phyloP scores from a whole-genome alignment of 1,140 invertebrate genomes.

The Meloidogyne chitwoodi region DNA sequence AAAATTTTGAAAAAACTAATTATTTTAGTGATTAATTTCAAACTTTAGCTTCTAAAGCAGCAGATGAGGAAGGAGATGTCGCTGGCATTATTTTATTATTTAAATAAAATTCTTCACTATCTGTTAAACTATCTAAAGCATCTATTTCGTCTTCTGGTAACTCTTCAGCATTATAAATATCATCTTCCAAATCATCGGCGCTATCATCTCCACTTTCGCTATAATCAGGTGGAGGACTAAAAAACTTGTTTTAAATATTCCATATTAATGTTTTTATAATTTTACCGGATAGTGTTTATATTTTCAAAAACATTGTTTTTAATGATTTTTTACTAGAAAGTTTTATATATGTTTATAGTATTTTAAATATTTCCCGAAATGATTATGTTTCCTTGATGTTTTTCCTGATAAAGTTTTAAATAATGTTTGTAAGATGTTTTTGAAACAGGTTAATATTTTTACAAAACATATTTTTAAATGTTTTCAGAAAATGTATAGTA shows the following conservation, averaged over 20 bases:
- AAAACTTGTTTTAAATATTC: not conserved
- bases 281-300: too few species aligned
- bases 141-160: not conserved
- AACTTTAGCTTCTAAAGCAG: slow-evolving; percentile 16
- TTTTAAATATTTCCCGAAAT: too few species aligned
- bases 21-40: not conserved
- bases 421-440: too few species aligned
- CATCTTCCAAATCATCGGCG: not conserved
- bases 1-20: not conserved
- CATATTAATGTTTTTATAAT: not conserved
- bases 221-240: slow-evolving; percentile 17
- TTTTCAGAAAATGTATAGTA: too few species aligned
- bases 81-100: not conserved
- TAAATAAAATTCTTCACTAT: slow-evolving; percentile 5
- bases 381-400: too few species aligned
- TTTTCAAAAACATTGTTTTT: too few species aligned
- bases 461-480: too few species aligned
- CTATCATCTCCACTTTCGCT: slow-evolving; percentile 12
- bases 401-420: too few species aligned
- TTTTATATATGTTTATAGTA: too few species aligned
- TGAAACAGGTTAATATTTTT: too few species aligned
- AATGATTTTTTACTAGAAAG: too few species aligned
- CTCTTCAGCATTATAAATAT: slow-evolving; percentile 1
- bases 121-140: slow-evolving; percentile 2
- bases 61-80: not conserved